These are phyloP conservation scores for Acrocera orbiculus DNA, from an alignment of 2,888 invertebrate genomes.

Conservation along the genomic window DNA sequence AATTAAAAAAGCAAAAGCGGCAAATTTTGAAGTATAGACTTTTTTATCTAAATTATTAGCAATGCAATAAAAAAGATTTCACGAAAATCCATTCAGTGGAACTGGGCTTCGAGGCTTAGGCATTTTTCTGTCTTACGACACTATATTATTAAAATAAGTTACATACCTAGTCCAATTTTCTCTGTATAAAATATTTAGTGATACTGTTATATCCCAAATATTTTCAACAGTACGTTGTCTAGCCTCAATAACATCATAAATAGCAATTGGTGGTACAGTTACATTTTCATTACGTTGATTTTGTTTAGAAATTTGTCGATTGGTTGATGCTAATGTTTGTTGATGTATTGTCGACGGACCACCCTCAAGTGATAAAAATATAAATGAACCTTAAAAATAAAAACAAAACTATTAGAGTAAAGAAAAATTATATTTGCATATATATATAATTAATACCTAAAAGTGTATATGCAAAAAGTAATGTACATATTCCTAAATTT, in stretches of 20 bases:
- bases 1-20: too few relatives aligned
- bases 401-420: background rate
- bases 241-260: constrained; percentile 36
- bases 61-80: too few relatives aligned
- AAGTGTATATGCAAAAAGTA: constrained; percentile 63
- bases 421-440: background rate
- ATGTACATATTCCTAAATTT: constrained; percentile 64
- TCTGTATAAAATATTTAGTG: constrained; percentile 70
- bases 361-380: constrained; percentile 71
- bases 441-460: constrained; percentile 32
- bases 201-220: constrained; percentile 81
- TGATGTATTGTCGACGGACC: constrained; percentile 33
- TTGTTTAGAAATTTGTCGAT: constrained; percentile 21
- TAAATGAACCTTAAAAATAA: constrained; percentile 48
- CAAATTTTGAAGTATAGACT: too few relatives aligned
- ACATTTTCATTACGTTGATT: constrained; percentile 18
- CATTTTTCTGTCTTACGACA: too few relatives aligned
- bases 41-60: too few relatives aligned
- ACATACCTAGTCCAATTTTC: constrained; percentile 80
- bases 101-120: too few relatives aligned
- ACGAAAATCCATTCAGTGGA: too few relatives aligned
- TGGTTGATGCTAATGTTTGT: constrained; percentile 38
- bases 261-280: constrained; percentile 23
- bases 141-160: too few relatives aligned
- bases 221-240: constrained; percentile 60